Evolutionary conservation across 2,888 invertebrate genomes (phyloP), one percentile per base, ranked within the genome.

Genomic region (Cyaniris semiargus): DNA sequence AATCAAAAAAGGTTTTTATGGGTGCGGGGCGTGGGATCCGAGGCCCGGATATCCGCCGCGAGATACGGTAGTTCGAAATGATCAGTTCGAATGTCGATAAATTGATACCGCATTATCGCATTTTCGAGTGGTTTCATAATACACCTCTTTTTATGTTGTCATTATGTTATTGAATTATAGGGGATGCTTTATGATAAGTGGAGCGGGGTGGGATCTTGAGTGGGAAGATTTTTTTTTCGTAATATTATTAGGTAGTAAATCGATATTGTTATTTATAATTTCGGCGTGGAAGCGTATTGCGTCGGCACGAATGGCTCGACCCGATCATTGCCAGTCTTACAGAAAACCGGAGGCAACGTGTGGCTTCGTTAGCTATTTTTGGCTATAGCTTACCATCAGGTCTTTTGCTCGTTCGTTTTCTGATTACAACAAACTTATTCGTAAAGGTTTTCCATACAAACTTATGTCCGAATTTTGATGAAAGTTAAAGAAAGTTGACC

Each of bases 151-250:
- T 60, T 60, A 5, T 23, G 60, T 13, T n/a, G 56, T n/a, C 56
- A 56, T 60, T 60, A 60, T 60, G 60, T 60, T 60, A 60, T 23
- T 60, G 60, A 60, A 60, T 60, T 60, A 60, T 60, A 60, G 60
- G 60, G 60, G 13, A 23, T 60, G 60, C 60, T 60, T 60, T 23
- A 23, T 21, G 60, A 60, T 60, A 60, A 60, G 60, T 23, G 60
- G 60, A 23, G 23, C 56, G 56, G 56, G n/a, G 7, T 56, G 7
- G 58, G 21, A 21, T 21, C 21, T 58, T 8, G 56, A 56, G 56
- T 6, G 56, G 58, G 21, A 58, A 58, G 21, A 58, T 21, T 21
- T 21, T 58, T 38, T 10, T 10, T 38, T 38, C 8, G 38, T 56
- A 56, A 5, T n/a, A 56, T 56, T 56, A 56, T 38, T 38, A 7